A percentile compares a stretch with the other conserved stretches of the same genome.
These are phyloP conservation scores for Bruchidius siliquastri DNA, from an alignment of 2,888 invertebrate genomes.

Conservation along the genomic window DNA sequence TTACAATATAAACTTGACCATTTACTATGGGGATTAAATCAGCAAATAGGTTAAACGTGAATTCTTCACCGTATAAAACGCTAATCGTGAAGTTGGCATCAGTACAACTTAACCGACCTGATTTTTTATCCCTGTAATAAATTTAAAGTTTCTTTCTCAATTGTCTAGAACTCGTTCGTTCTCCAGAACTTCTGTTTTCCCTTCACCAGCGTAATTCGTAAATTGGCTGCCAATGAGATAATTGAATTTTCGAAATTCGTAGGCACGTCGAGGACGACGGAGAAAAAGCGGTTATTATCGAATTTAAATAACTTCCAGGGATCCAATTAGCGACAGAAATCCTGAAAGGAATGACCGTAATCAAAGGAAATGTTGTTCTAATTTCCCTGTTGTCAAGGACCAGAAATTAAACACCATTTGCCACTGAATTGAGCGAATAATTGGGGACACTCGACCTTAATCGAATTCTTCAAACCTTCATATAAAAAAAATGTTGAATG, in stretches of 20 bases:
- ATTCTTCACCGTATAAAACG: neutral
- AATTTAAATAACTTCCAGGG: neutral
- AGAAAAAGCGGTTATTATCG: neutral
- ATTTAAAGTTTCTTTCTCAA: neutral
- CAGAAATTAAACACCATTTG: neutral
- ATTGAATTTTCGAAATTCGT: neutral
- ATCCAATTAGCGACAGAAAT: neutral
- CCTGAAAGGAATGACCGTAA: neutral
- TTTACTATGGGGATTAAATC: too few species aligned
- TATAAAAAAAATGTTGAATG: too few species aligned
- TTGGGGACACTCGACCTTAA: neutral
- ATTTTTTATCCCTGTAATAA: neutral
- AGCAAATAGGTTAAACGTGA: too few species aligned
- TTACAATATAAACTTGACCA: too few species aligned
- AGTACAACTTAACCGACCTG: neutral
- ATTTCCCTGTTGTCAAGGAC: neutral
- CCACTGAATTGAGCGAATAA: neutral
- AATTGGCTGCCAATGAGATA: neutral
- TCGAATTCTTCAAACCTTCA: too few species aligned
- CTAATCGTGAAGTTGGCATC: neutral
- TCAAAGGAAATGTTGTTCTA: neutral
- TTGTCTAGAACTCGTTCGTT: neutral
- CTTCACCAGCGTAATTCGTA: neutral
- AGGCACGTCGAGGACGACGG: neutral
- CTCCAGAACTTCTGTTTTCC: neutral